Evolutionary conservation across 2,797 vertebrate genomes (phyloP).

Genomic region (Diplodus sargus): DNA sequence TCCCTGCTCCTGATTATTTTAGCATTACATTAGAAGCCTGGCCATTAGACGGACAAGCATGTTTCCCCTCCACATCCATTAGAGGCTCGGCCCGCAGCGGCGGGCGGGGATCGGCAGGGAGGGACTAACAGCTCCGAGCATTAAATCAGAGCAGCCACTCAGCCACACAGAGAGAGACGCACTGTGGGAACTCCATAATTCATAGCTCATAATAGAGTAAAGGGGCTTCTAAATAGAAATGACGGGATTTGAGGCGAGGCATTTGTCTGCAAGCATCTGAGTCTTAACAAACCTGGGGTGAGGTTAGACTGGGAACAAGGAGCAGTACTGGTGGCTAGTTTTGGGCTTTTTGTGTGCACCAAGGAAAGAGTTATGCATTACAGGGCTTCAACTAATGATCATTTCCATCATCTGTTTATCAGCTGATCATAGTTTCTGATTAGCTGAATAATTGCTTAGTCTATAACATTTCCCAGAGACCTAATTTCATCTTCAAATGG

Average conservation of each 20-base stretch:
- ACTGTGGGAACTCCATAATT: conserved; percentile 73
- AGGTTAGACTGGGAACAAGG: conserved; percentile 17
- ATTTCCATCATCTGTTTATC: neutral
- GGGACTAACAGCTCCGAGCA: conserved; percentile 64
- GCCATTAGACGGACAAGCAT: conserved; percentile 67
- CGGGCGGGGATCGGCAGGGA: conserved; percentile 22
- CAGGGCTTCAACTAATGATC: neutral
- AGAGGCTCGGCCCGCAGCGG: conserved; percentile 59
- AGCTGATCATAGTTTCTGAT: conserved; percentile 3
- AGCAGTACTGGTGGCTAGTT: conserved; percentile 11
- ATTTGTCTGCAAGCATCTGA: conserved; percentile 22
- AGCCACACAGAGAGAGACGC: conserved; percentile 32
- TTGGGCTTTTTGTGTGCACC: neutral
- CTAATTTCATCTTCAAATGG: neutral
- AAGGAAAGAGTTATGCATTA: neutral
- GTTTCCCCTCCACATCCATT: conserved; percentile 74
- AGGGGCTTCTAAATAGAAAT: conserved; percentile 68
- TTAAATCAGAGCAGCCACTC: conserved; percentile 71
- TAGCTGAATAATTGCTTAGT: neutral
- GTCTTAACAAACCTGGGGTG: conserved; percentile 46
- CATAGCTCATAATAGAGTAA: conserved; percentile 75
- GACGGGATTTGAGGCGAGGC: conserved; percentile 25
- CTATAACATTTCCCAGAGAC: neutral
- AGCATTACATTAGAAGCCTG: conserved; percentile 70
- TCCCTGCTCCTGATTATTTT: conserved; percentile 67